Evolutionary conservation across 2,888 invertebrate genomes (phyloP), one percentile per base, ranked within the genome.

Genomic region (Orthosia gracilis): DNA sequence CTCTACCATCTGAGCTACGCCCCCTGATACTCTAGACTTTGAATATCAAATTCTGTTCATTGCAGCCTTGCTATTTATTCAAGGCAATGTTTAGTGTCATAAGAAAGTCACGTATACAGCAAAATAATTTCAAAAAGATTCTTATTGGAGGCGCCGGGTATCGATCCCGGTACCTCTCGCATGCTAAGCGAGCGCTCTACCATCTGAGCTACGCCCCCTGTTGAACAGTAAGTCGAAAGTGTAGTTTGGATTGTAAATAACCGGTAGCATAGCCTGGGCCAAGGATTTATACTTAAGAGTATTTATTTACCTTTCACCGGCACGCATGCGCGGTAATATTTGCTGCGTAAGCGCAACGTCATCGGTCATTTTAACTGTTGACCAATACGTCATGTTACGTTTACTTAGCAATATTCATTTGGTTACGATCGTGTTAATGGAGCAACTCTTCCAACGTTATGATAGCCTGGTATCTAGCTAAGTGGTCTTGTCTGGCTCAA

Each of bases 161-260:
- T 96, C 96, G 96, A 96, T 96, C 95, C 96, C 96, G 94, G 96
- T 96, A 95, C 95, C 94, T 96, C 96, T 96, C 96, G 92, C 96
- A 96, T 96, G 96, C 96, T 96, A 96, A 96, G 96, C 96, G 96
- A 96, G 96, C 96, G 96, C 96, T 96, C 96, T 96, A 96, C 96
- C 96, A 96, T 96, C 96, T 96, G 96, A 96, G 96, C 96, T 96
- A 96, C 96, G 95, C 95, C 96, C 95, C 95, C 96, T 79, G 84
- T 73, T 85, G 64, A 2, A 0, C 0, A 4, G 2, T 0, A 1
- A 1, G 2, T 9, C 15, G 26, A 82, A 88, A 71, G 4, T 73
- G 65, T 23, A 65, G 69, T 72, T 71, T 21, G 52, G 15, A 75
- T 75, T 85, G 64, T 82, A 66, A 73, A 77, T 69, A 31, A 65